Percentiles rank a stretch among this genome's conserved stretches.
phyloP scores from a whole-genome alignment of 1,140 invertebrate genomes.

The Macrocentrus cingulum region DNA sequence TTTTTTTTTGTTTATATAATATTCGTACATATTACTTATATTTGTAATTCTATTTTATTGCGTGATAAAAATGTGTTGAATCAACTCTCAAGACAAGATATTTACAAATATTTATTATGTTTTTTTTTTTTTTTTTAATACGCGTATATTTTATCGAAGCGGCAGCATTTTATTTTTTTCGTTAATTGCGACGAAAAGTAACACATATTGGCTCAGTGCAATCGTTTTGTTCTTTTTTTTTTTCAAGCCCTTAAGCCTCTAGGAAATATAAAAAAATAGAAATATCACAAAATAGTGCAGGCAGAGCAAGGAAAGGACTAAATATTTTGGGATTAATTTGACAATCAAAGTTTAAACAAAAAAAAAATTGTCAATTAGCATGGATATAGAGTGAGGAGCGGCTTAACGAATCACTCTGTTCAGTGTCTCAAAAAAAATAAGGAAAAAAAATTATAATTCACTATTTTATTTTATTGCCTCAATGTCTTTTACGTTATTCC shows the following conservation, averaged over 20 bases:
- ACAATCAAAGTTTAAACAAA: conserved; percentile 32
- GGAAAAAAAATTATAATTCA: no score
- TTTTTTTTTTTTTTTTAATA: not conserved
- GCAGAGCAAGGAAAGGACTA: conserved; percentile 48
- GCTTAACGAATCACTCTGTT: no score
- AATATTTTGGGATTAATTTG: conserved; percentile 41
- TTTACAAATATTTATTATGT: conserved; percentile 19
- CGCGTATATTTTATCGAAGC: not conserved
- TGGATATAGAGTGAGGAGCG: conserved; percentile 46
- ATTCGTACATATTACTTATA: not conserved
- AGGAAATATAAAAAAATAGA: conserved; percentile 54
- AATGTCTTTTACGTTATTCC: conserved; percentile 14
- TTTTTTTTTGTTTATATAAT: not conserved
- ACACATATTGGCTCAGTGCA: conserved; percentile 38
- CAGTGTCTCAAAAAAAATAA: no score
- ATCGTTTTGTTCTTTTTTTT: conserved; percentile 19
- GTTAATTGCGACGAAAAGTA: conserved; percentile 12
- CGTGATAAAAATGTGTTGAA: conserved; percentile 20
- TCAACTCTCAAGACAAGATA: conserved; percentile 18
- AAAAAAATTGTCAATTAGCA: conserved; percentile 37
- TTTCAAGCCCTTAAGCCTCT: conserved; percentile 37
- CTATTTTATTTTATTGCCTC: no score
- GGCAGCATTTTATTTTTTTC: not conserved
- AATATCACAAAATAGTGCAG: conserved; percentile 55
- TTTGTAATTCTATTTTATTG: conserved; percentile 11